Base-by-base conservation (phyloP, 2,797 vertebrate genomes). In the Lerista edwardsae region DNA sequence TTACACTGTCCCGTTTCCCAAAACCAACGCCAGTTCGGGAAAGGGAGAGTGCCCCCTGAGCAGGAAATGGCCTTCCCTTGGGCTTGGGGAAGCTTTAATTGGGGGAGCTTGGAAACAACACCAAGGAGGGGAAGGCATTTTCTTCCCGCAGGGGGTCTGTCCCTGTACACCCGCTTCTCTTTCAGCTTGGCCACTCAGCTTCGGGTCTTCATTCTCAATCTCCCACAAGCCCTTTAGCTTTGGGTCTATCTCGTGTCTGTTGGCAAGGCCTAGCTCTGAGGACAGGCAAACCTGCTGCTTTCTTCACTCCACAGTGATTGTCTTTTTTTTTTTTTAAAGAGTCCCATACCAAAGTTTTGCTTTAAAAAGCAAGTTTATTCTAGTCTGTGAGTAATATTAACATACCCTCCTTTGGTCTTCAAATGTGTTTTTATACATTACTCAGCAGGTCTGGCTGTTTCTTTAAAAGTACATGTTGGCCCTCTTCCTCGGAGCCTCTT, bases 391-490 rank as follows among this genome's bases (percentile, higher is more conserved):
- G 86, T 93, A 93, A 94, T 95, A 86, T 89, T 93, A 94, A 94
- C 93, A 93, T 65, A 90, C 88, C 87, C 86, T 83, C 77, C 89
- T 91, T 92, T 91, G 83, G 78, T 83, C 92, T 88, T 84, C 80
- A 89, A 89, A 84, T 91, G 93, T 91, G 88, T 93, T 91, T 93
- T 94, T 86, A 93, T 93, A 86, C 84, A 86, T 90, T 91, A 64
- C 89, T 91, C 93, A 90, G 91, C 86, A 93, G 92, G 91, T 92
- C 93, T 92, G n/a, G 88, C 90, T 88, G 91, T 94, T 94, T 87
- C 92, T 95, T 94, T 93, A 93, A 95, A 87, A 94, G 92, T 92
- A 88, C 86, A 93, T 92, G 87, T 87, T 87, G 78, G 71, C 87
- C 82, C 69, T 92, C 86, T 92, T 69, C 41, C 31, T 81, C 34